phyloP scores from a whole-genome alignment of 2,888 invertebrate species.

The Drosophila parthenogenetica region DNA sequence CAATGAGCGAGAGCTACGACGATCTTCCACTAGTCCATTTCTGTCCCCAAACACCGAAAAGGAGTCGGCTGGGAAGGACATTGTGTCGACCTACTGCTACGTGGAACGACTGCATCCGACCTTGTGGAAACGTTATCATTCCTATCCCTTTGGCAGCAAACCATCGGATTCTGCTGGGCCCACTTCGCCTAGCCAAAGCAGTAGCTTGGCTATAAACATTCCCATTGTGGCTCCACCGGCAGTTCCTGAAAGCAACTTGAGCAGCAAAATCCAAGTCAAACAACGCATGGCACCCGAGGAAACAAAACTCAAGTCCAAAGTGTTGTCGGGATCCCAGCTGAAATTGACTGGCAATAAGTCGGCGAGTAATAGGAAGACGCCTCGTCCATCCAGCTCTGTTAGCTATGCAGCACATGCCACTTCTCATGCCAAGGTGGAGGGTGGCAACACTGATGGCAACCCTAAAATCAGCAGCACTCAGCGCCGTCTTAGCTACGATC shows the following conservation, averaged over 20 bases:
- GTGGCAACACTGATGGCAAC: background rate
- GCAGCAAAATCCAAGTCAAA: conserved; percentile 22
- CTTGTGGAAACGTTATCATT: conserved; percentile 39
- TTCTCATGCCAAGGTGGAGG: conserved; percentile 39
- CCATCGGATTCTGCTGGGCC: background rate
- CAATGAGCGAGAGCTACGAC: conserved; percentile 16
- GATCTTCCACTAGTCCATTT: conserved; percentile 43
- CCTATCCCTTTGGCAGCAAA: conserved; percentile 21
- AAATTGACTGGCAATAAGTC: background rate
- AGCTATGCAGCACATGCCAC: conserved; percentile 41
- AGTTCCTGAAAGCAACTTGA: background rate
- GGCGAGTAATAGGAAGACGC: background rate
- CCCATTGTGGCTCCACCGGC: background rate
- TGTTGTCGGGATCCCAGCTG: background rate
- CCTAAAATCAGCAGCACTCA: conserved; percentile 42
- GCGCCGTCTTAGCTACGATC: conserved; percentile 58
- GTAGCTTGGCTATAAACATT: too few species aligned
- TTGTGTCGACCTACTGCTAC: too few species aligned
- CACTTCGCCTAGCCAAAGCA: conserved; percentile 5
- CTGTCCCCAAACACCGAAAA: background rate
- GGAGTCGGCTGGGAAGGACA: background rate
- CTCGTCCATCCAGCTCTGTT: conserved; percentile 3
- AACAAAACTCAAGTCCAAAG: background rate
- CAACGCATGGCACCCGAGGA: conserved; percentile 17
- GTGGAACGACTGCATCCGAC: conserved; percentile 21